phyloP scores from a whole-genome alignment of 1,140 invertebrate genomes.

The Streblospio benedicti region DNA sequence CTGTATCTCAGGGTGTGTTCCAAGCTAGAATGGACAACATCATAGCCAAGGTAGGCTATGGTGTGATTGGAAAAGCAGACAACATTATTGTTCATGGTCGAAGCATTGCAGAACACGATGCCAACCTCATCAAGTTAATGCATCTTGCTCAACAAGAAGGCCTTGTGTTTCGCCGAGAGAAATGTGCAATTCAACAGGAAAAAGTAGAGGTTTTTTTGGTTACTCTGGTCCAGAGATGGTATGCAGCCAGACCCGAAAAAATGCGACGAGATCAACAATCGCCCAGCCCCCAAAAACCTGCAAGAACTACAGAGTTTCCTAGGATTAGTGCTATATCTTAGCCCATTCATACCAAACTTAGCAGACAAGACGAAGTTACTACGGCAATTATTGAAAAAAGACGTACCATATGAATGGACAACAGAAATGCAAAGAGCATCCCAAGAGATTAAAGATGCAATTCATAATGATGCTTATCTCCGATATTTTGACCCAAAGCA shows the following conservation, averaged over 20 bases:
- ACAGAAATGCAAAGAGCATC: neutral
- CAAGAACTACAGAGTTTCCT: constrained; percentile 23
- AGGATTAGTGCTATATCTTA: constrained; percentile 25
- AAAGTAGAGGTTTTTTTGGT: constrained; percentile 11
- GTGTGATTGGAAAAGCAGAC: constrained; percentile 42
- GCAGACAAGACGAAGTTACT: neutral
- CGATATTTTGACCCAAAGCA: neutral
- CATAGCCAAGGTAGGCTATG: no score
- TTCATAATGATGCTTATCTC: neutral
- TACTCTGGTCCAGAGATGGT: constrained; percentile 39
- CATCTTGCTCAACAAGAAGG: constrained; percentile 30
- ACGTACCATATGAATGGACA: neutral
- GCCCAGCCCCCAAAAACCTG: constrained; percentile 19
- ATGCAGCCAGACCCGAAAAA: constrained; percentile 41
- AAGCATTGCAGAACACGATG: neutral
- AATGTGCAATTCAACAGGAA: constrained; percentile 17
- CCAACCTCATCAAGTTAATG: constrained; percentile 28
- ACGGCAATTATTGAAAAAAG: neutral
- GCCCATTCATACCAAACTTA: constrained; percentile 19
- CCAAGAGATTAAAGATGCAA: neutral
- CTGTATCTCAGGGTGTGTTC: no score
- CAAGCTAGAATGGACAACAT: no score
- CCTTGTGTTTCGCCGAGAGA: constrained; percentile 40
- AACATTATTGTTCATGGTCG: constrained; percentile 4
- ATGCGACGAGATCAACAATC: constrained; percentile 30